Percentiles rank a stretch among this genome's conserved stretches.
phyloP scores from a whole-genome alignment of 2,888 invertebrate species.

The Andrena minutula region DNA sequence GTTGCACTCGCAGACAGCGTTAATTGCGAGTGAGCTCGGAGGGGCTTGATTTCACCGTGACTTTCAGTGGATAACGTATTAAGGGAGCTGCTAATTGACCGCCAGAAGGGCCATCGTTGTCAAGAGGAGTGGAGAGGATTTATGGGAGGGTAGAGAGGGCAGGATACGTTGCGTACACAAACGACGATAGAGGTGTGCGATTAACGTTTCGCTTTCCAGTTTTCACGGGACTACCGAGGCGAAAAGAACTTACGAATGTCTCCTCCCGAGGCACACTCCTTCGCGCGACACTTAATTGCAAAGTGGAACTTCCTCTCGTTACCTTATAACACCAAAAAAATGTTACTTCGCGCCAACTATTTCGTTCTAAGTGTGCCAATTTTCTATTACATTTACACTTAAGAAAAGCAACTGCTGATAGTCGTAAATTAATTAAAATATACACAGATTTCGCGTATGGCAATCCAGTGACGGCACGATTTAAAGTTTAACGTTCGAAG shows the following conservation, averaged over 20 bases:
- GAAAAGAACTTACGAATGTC: slow-evolving; percentile 39
- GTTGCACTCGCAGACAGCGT: slow-evolving; percentile 21
- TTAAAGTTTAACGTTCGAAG: not conserved
- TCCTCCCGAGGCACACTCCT: not conserved
- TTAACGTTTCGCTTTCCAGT: slow-evolving; percentile 79
- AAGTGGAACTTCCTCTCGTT: not conserved
- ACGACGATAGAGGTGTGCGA: slow-evolving; percentile 69
- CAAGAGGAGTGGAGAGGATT: slow-evolving; percentile 45
- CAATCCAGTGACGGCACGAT: not conserved
- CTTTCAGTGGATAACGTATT: slow-evolving; percentile 53
- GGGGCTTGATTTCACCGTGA: slow-evolving; percentile 12
- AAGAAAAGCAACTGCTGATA: not conserved
- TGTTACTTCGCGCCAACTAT: not conserved
- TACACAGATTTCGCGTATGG: not conserved
- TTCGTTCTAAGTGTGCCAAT: not conserved
- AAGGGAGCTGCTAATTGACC: slow-evolving; percentile 61
- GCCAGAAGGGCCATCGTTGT: slow-evolving; percentile 37
- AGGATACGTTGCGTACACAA: slow-evolving; percentile 68
- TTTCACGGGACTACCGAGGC: slow-evolving; percentile 75
- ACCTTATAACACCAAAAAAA: not conserved
- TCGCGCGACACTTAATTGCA: not conserved
- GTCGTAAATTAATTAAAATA: not conserved
- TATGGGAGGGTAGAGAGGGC: slow-evolving; percentile 62
- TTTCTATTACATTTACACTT: not conserved
- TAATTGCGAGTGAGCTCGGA: slow-evolving; percentile 9